phyloP scores from a whole-genome alignment of 2,113 vertebrate genomes.

The Chroicocephalus ridibundus region DNA sequence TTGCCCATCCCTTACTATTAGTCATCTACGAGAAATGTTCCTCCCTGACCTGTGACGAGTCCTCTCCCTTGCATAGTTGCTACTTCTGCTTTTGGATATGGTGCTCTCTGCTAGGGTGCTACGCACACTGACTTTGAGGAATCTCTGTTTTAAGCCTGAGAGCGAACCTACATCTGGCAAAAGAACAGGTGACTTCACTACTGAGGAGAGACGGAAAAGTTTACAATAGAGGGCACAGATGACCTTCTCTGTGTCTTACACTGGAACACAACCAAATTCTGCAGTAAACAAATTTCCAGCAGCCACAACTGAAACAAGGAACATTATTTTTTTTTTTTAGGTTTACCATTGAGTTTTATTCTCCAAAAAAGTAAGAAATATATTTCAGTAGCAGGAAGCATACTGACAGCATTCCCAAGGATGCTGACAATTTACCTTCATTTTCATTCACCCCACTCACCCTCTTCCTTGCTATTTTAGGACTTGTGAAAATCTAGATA shows the following conservation, averaged over 20 bases:
- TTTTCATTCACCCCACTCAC: not conserved
- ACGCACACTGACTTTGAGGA: not conserved
- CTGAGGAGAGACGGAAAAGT: not conserved
- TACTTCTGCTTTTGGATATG: not conserved
- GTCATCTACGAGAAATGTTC: slow-evolving; percentile 39
- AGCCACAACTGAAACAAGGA: not conserved
- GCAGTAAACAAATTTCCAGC: not conserved
- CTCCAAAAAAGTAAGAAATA: not conserved
- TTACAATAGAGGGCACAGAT: not conserved
- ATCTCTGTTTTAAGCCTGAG: not conserved
- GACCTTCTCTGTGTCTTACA: not conserved
- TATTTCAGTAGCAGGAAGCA: not conserved
- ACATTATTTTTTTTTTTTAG: not conserved
- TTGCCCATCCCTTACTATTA: slow-evolving; percentile 60
- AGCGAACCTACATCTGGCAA: not conserved
- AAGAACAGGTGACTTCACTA: not conserved
- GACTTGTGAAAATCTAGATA: not conserved
- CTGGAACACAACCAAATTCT: not conserved
- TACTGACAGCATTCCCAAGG: not conserved
- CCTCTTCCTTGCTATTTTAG: not conserved
- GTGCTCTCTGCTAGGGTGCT: not conserved
- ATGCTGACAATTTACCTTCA: not conserved
- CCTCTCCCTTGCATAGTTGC: not conserved
- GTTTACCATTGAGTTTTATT: not conserved
- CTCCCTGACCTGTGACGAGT: slow-evolving; percentile 36